A percentile compares a stretch with the other conserved stretches of the same genome.
phyloP scores from a whole-genome alignment of 2,888 invertebrate species.

The Plagodis dolabraria region DNA sequence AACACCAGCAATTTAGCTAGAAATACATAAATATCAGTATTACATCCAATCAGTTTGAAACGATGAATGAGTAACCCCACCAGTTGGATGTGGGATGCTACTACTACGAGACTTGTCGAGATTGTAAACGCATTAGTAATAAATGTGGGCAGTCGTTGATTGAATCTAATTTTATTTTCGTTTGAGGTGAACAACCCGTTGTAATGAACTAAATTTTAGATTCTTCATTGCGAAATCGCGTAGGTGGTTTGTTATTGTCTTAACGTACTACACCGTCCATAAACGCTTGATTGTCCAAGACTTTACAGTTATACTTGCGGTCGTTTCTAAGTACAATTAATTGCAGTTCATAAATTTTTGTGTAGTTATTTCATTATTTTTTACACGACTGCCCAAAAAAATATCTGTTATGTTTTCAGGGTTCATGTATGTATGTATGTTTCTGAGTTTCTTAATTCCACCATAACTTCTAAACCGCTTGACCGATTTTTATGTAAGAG shows the following conservation, averaged over 20 bases:
- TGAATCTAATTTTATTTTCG: conserved; percentile 76
- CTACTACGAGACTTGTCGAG: conserved; percentile 47
- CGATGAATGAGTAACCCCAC: conserved; percentile 39
- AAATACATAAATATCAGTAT: conserved; percentile 24
- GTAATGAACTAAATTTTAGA: conserved; percentile 40
- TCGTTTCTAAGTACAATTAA: not conserved
- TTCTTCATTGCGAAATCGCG: conserved; percentile 35
- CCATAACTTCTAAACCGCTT: too few relatives aligned
- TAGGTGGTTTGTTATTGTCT: conserved; percentile 38
- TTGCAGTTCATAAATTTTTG: too few relatives aligned
- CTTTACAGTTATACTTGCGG: conserved; percentile 7
- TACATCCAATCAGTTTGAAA: conserved; percentile 26
- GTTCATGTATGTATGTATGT: too few relatives aligned
- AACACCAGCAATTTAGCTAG: conserved; percentile 14
- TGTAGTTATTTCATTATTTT: too few relatives aligned
- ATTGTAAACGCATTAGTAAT: conserved; percentile 76
- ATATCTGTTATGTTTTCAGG: too few relatives aligned
- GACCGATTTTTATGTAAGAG: too few relatives aligned
- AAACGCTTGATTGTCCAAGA: conserved; percentile 16
- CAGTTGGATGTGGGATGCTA: conserved; percentile 31
- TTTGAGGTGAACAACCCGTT: conserved; percentile 69
- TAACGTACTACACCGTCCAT: conserved; percentile 29
- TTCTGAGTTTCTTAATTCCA: too few relatives aligned
- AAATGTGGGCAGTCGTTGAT: conserved; percentile 72
- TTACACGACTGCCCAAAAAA: too few relatives aligned